Evolutionary conservation across 2,113 vertebrate genomes (phyloP).

Genomic region (Phalacrocorax brasilianus): DNA sequence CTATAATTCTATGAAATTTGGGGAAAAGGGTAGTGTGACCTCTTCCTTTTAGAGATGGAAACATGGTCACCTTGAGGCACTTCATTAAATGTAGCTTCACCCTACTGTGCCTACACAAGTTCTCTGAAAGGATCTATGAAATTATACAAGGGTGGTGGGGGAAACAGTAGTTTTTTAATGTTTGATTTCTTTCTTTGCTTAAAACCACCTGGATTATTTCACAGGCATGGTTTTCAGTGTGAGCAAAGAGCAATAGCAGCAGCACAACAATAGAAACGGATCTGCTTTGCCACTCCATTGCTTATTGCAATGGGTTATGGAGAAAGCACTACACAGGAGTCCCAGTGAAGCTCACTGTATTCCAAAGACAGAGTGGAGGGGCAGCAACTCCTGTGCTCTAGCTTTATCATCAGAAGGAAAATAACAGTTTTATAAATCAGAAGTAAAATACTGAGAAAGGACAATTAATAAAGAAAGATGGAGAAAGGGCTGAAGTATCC

Average conservation of each 20-base stretch:
- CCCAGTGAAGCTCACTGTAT: not conserved
- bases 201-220: not conserved
- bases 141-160: too few relatives aligned
- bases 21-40: not conserved
- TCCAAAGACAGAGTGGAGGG: not conserved
- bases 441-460: not conserved
- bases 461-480: not conserved
- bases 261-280: accelerated
- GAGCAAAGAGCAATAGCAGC: not conserved
- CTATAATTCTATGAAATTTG: not conserved
- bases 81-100: not conserved
- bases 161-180: not conserved
- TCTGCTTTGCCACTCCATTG: not conserved
- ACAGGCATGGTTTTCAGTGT: not conserved
- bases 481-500: not conserved
- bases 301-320: not conserved
- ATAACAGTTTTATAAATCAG: not conserved
- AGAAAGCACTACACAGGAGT: not conserved
- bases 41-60: not conserved
- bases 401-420: not conserved
- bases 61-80: not conserved
- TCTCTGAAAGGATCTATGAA: not conserved
- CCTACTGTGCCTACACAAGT: not conserved
- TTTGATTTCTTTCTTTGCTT: not conserved
- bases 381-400: not conserved